Evolutionary conservation across 1,140 invertebrate species (phyloP), one percentile per base, ranked within the genome.

Genomic region (Panonychus citri): DNA sequence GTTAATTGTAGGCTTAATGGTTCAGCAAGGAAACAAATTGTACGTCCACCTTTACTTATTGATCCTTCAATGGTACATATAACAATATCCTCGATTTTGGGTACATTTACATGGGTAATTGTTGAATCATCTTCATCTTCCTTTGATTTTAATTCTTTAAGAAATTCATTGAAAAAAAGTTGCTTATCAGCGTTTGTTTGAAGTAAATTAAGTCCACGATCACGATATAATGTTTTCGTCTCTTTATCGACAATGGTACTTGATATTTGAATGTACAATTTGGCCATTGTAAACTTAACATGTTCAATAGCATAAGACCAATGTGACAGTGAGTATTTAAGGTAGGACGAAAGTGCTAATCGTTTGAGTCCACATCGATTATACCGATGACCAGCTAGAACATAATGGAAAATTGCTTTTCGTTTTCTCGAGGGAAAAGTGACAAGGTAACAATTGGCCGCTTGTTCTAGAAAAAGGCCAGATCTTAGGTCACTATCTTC

Each of bases 331-430:
- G 54, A 37, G 30, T 46, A 60, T 27, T 39, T 15, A 8, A 51
- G 39, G 53, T 96, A 96, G 63, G 85, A 87, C 59, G 88, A 73
- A 51, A 93, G 75, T 0, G 88, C 84, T 73, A 94, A 89, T 66
- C 79, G 82, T 55, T 81, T 78, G 66, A 91, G 87, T 0, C 84
- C 83, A 15, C 88, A 83, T 69, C 95, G 93, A 3, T 83, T 73
- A 63, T 72, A 95, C 56, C 89, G 73, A 69, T 94, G 85, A 3
- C 91, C 91, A 50, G 91, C 86, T 17, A 97, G 72, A 21, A 96
- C 88, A 74, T 89, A 83, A 65, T 96, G 88, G 68, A 96, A 95
- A n/a, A 90, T 85, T 69, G 91, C 95, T 69, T 95, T 96, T 49
- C 91, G 74, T 58, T 83, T 77, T 79, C 88, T 83, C 17, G 77